phyloP scores from a whole-genome alignment of 2,113 vertebrate genomes.

The Heterochromis multidens region DNA sequence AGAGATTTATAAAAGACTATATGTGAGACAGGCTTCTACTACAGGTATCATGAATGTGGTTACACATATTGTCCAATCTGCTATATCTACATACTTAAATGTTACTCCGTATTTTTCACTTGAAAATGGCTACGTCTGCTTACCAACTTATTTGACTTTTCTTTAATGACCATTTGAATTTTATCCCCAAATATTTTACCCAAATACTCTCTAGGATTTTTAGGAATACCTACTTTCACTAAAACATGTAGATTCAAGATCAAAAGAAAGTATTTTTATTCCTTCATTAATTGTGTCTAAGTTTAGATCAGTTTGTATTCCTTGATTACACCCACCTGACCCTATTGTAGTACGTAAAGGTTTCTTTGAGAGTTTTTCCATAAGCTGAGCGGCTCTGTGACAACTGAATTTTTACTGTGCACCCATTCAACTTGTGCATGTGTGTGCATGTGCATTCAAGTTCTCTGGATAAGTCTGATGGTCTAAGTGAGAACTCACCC shows the following conservation, averaged over 20 bases:
- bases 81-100: not conserved
- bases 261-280: rapidly evolving
- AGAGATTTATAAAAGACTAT: not conserved
- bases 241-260: not conserved
- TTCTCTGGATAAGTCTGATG: not conserved
- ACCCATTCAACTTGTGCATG: not conserved
- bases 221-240: not conserved
- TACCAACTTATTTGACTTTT: not conserved
- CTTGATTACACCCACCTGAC: not conserved
- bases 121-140: rapidly evolving
- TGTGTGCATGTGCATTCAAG: not conserved
- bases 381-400: not conserved
- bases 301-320: not conserved
- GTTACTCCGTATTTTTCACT: not conserved
- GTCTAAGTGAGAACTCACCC: not conserved
- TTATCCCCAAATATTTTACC: not conserved
- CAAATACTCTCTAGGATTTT: not conserved
- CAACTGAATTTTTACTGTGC: not conserved
- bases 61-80: not conserved
- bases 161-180: not conserved
- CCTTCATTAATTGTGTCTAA: not conserved
- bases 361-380: not conserved
- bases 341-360: not conserved
- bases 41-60: not conserved
- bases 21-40: not conserved